phyloP scores from a whole-genome alignment of 2,888 invertebrate genomes.

The Notocelia uddmanniana region DNA sequence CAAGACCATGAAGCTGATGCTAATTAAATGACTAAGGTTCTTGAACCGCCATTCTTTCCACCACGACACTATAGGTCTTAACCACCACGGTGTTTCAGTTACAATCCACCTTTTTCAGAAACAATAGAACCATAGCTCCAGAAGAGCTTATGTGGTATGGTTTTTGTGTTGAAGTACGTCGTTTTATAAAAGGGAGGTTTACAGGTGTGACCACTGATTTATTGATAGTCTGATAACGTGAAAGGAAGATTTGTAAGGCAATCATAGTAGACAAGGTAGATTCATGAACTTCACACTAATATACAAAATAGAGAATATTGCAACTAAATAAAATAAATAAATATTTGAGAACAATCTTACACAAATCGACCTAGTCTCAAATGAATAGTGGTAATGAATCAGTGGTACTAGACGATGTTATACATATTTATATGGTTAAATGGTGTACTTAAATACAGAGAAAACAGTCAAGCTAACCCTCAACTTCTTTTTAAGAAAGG shows the following conservation, averaged over 20 bases:
- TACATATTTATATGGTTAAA: too few relatives aligned
- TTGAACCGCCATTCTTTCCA: conserved; percentile 51
- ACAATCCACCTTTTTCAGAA: neutral
- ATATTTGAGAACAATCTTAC: too few relatives aligned
- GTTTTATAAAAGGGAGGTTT: neutral
- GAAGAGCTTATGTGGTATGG: neutral
- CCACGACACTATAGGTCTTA: neutral
- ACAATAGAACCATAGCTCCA: neutral
- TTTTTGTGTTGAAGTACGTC: neutral
- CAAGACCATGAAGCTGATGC: conserved; percentile 55
- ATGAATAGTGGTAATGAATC: too few relatives aligned
- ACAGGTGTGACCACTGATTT: conserved; percentile 40
- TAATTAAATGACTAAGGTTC: conserved; percentile 70
- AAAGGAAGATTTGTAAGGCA: conserved; percentile 22
- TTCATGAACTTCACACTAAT: neutral
- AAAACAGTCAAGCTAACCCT: too few relatives aligned
- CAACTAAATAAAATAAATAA: too few relatives aligned
- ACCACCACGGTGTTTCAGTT: neutral
- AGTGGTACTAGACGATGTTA: too few relatives aligned
- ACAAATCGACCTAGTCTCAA: too few relatives aligned
- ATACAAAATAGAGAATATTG: neutral
- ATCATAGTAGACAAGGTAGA: neutral
- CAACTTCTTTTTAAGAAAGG: too few relatives aligned
- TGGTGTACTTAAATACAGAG: too few relatives aligned
- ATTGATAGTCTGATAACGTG: conserved; percentile 21